phyloP scores from a whole-genome alignment of 1,140 invertebrate genomes.

The Aphis gossypii region DNA sequence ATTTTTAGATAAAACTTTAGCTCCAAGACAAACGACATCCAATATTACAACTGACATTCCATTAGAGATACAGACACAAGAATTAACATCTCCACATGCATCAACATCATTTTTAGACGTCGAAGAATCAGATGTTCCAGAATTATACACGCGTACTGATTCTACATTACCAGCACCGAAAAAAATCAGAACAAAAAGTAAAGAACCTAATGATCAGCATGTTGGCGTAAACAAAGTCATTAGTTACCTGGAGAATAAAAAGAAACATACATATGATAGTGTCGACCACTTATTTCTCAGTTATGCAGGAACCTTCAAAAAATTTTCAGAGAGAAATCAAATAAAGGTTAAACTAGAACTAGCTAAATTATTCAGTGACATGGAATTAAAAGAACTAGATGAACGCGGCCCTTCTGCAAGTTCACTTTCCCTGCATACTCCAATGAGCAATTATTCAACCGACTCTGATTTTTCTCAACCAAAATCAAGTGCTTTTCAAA shows the following conservation, averaged over 20 bases:
- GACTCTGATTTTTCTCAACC: not conserved
- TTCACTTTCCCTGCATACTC: not conserved
- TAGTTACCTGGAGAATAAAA: conserved; percentile 4
- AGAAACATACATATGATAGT: conserved; percentile 15
- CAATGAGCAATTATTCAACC: conserved; percentile 28
- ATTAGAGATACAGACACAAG: conserved; percentile 14
- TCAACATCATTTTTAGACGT: not conserved
- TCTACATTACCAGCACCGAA: conserved; percentile 23
- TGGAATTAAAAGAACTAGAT: conserved; percentile 32
- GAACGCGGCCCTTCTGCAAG: not conserved
- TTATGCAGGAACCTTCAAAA: conserved; percentile 24
- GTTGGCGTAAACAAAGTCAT: not conserved
- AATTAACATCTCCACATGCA: not conserved
- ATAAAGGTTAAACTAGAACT: conserved; percentile 27
- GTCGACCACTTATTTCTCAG: conserved; percentile 21
- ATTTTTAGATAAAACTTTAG: conserved; percentile 32
- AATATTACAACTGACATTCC: conserved; percentile 1
- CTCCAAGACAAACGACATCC: conserved; percentile 25
- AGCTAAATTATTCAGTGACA: conserved; percentile 25
- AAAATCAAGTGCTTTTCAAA: not conserved
- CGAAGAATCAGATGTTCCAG: not conserved
- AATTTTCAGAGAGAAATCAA: conserved; percentile 18
- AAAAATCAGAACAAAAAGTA: not conserved
- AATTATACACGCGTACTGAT: not conserved
- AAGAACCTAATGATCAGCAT: not conserved